phyloP scores from a whole-genome alignment of 2,888 invertebrate species.

The Pemphredon lugubris region DNA sequence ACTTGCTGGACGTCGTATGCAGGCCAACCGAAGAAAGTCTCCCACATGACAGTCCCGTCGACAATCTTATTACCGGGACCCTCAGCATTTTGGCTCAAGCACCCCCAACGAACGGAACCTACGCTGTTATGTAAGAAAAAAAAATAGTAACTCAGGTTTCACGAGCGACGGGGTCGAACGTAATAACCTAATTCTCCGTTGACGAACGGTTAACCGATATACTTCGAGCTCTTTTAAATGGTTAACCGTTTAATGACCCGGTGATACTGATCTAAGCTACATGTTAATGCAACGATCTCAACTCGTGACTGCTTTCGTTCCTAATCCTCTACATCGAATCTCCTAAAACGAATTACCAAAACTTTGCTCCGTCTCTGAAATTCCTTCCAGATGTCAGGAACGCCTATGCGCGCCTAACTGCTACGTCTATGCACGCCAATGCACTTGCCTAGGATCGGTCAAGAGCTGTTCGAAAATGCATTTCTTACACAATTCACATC shows the following conservation, averaged over 20 bases:
- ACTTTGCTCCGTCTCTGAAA: background rate
- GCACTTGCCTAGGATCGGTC: too few relatives aligned
- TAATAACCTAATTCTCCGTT: slow-evolving; percentile 35
- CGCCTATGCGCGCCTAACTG: background rate
- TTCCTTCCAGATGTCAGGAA: background rate
- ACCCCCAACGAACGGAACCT: slow-evolving; percentile 13
- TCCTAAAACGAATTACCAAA: slow-evolving; percentile 38
- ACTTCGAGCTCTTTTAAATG: background rate
- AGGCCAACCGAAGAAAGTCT: slow-evolving; percentile 79
- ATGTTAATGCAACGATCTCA: too few relatives aligned
- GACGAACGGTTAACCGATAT: background rate
- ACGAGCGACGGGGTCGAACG: background rate
- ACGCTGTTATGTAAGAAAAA: slow-evolving; percentile 59
- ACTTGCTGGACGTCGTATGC: slow-evolving; percentile 72
- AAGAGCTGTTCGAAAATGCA: too few relatives aligned
- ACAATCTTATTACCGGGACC: slow-evolving; percentile 85
- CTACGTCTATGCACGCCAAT: too few relatives aligned
- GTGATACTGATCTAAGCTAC: too few relatives aligned
- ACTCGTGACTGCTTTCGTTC: too few relatives aligned
- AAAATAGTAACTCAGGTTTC: slow-evolving; percentile 9
- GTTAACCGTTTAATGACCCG: background rate
- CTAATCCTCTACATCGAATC: background rate
- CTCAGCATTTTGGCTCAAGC: slow-evolving; percentile 85
- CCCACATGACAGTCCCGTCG: slow-evolving; percentile 82
- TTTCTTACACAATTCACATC: too few relatives aligned